Conservation (phyloP, 1,140 invertebrate species). For the Zaprionus nigranus region DNA sequence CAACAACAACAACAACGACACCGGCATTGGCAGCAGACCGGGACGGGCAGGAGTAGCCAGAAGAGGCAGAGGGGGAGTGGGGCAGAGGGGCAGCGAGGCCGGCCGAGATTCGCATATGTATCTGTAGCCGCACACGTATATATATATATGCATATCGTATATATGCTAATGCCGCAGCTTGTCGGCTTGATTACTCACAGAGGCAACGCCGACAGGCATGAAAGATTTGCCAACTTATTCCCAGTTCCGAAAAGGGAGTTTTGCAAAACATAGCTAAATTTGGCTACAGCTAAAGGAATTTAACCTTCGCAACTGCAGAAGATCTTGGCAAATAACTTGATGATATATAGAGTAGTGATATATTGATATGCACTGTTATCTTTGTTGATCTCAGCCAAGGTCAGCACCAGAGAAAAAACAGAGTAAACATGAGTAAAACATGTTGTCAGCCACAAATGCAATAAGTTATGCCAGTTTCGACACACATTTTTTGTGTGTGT, state of each 20-base stretch:
- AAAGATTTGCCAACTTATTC: conserved; percentile 13
- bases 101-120: conserved; percentile 7
- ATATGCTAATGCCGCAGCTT: conserved; percentile 72
- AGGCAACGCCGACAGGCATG: conserved; percentile 30
- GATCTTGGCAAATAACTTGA: background rate
- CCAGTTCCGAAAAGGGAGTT: background rate
- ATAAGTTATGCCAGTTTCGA: background rate
- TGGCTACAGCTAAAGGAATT: background rate
- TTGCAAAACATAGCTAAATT: background rate
- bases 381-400: background rate
- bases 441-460: background rate
- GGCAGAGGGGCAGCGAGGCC: background rate
- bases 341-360: background rate
- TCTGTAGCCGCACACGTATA: conserved; percentile 30
- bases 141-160: conserved; percentile 40
- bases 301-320: background rate
- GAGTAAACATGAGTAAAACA: background rate
- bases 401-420: background rate
- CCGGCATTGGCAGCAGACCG: conserved; percentile 2
- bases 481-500: background rate
- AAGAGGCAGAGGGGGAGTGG: no score
- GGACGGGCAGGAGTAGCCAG: background rate
- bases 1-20: conserved; percentile 3
- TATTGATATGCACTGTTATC: background rate
- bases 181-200: conserved; percentile 78